Conservation (phyloP, 2,797 vertebrate species). For the Enteromius unitaeniatus region DNA sequence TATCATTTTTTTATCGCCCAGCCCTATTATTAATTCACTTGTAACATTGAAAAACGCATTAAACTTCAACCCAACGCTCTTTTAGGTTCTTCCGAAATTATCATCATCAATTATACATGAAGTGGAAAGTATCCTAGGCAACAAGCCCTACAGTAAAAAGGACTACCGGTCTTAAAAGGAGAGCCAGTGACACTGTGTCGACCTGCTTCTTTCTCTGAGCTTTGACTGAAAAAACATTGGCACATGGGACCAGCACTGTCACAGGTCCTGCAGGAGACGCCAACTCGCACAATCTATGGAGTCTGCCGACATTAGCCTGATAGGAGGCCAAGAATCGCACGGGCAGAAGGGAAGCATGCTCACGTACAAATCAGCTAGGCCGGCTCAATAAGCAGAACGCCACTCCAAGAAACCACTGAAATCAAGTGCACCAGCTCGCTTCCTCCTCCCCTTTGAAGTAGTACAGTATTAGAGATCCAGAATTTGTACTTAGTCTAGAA, state of each 20-base stretch:
- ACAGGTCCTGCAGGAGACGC: slow-evolving; percentile 47
- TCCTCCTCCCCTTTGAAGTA: slow-evolving; percentile 40
- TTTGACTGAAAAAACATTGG: slow-evolving; percentile 41
- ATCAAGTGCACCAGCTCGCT: slow-evolving; percentile 42
- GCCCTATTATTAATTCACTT: background rate
- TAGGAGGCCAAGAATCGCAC: slow-evolving; percentile 7
- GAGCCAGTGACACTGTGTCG: slow-evolving; percentile 12
- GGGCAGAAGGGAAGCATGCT: slow-evolving; percentile 37
- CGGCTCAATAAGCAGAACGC: slow-evolving; percentile 36
- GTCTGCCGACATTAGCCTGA: slow-evolving; percentile 34
- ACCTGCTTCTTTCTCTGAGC: slow-evolving; percentile 46
- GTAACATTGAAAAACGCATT: background rate
- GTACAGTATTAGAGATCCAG: slow-evolving; percentile 47
- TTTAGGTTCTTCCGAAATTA: slow-evolving; percentile 95
- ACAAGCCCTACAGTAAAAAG: slow-evolving; percentile 99
- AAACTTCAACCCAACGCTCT: background rate
- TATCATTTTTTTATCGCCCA: no score
- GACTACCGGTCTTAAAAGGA: slow-evolving; percentile 92
- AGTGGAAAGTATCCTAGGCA: slow-evolving; percentile 98
- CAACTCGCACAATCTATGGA: slow-evolving; percentile 34
- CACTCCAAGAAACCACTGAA: slow-evolving; percentile 21
- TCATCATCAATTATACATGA: slow-evolving; percentile 96
- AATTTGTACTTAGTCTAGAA: slow-evolving; percentile 40
- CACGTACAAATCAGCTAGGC: slow-evolving; percentile 30
- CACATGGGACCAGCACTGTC: slow-evolving; percentile 56